Conservation (phyloP, 1,140 invertebrate genomes). For the Danaus plexippus region DNA sequence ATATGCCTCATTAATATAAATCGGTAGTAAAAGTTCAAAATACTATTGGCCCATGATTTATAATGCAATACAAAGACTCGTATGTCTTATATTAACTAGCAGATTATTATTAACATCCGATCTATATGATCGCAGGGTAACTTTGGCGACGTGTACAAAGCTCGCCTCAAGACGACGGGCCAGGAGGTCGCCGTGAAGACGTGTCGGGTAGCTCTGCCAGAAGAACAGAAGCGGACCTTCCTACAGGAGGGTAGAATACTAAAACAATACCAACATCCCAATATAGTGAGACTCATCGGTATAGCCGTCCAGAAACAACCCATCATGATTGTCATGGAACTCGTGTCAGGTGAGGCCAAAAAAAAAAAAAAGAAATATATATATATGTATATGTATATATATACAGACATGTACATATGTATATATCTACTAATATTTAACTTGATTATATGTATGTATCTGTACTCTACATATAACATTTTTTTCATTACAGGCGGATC, state of each 20-base stretch:
- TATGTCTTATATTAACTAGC: no score
- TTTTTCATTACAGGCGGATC: conserved; percentile 81
- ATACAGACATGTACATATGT: no score
- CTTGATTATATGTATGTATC: background rate
- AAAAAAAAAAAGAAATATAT: no score
- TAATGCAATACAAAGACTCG: no score
- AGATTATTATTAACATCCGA: no score
- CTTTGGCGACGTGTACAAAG: conserved; percentile 97
- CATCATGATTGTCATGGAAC: conserved; percentile 99
- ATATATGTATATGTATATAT: no score
- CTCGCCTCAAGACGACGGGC: conserved; percentile 84
- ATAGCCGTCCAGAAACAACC: conserved; percentile 98
- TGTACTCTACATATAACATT: background rate
- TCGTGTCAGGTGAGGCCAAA: conserved; percentile 82
- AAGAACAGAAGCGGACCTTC: conserved; percentile 97
- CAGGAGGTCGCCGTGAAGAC: conserved; percentile 96
- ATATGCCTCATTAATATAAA: no score
- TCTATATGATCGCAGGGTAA: conserved; percentile 82
- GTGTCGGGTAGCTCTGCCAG: conserved; percentile 91
- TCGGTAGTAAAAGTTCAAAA: no score
- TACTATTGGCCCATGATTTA: no score
- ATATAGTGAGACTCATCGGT: conserved; percentile 96
- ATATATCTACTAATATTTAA: no score
- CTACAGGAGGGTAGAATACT: conserved; percentile 95
- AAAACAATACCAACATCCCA: conserved; percentile 97